These are phyloP conservation scores for Stichopus horrens DNA, from an alignment of 53 echinoderm and acorn worm genomes.

Conservation along the genomic window DNA sequence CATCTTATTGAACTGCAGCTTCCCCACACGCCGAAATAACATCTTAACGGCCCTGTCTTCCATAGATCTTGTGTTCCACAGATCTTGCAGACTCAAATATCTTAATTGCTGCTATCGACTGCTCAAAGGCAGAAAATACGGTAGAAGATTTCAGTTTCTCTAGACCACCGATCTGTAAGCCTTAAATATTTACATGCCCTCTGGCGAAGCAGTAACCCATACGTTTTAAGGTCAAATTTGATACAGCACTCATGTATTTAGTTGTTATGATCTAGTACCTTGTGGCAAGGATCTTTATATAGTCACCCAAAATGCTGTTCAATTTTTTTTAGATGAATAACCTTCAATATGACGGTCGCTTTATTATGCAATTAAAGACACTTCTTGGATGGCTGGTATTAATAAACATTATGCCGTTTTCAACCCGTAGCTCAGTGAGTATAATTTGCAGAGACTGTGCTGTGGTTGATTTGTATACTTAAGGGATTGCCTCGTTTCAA, in stretches of 20 bases:
- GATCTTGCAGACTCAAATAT: neutral
- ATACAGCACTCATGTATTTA: neutral
- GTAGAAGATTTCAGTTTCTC: neutral
- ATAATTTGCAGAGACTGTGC: too few species aligned
- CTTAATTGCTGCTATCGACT: neutral
- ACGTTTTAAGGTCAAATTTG: neutral
- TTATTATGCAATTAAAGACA: neutral
- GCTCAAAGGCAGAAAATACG: neutral
- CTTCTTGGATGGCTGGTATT: neutral
- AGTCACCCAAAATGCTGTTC: neutral
- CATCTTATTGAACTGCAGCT: too few species aligned
- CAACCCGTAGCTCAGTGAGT: neutral
- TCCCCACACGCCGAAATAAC: too few species aligned
- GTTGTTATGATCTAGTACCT: neutral
- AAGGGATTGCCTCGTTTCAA: too few species aligned
- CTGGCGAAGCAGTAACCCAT: neutral
- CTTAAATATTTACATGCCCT: neutral
- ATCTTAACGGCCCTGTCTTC: too few species aligned
- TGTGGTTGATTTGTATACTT: too few species aligned
- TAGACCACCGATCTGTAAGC: neutral
- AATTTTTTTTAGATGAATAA: neutral
- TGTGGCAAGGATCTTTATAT: neutral
- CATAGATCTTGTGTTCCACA: too few species aligned
- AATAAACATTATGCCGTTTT: neutral
- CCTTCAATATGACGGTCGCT: neutral